Conservation (phyloP, 2,888 invertebrate genomes). For the Anoplius nigerrimus region DNA sequence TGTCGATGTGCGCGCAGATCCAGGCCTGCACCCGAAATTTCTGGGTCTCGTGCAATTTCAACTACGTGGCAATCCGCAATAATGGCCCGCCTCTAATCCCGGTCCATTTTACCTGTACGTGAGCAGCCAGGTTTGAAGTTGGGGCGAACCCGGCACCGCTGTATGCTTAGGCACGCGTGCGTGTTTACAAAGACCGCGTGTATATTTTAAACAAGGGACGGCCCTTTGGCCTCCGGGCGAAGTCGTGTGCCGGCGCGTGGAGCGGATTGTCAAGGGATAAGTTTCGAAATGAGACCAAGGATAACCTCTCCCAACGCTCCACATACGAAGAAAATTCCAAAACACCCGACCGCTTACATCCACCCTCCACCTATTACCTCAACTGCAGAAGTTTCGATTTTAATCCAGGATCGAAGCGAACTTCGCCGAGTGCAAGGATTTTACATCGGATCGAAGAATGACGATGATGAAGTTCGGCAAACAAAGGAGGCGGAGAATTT, state of each 20-base stretch:
- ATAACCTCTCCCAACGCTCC: too few species aligned
- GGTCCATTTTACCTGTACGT: constrained; percentile 41
- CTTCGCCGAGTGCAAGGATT: too few species aligned
- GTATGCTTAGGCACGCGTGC: constrained; percentile 19
- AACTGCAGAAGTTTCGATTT: too few species aligned
- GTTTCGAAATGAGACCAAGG: background rate
- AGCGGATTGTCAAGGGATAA: too few species aligned
- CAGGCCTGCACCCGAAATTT: constrained; percentile 26
- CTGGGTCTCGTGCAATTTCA: constrained; percentile 42
- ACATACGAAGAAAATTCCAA: too few species aligned
- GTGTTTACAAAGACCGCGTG: constrained; percentile 25
- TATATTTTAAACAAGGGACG: background rate
- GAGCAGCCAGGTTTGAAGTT: constrained; percentile 43
- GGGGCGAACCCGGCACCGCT: constrained; percentile 19
- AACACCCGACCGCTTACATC: too few species aligned
- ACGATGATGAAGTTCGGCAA: too few species aligned
- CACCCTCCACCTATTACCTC: too few species aligned
- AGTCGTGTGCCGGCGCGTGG: too few species aligned
- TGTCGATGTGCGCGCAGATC: background rate
- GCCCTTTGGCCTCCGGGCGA: too few species aligned
- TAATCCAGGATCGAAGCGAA: too few species aligned
- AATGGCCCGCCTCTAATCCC: constrained; percentile 51
- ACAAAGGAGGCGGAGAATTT: background rate
- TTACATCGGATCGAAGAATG: too few species aligned
- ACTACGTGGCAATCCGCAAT: constrained; percentile 52